Conservation (phyloP, 1,140 invertebrate species). For the Steinernema khuongi region DNA sequence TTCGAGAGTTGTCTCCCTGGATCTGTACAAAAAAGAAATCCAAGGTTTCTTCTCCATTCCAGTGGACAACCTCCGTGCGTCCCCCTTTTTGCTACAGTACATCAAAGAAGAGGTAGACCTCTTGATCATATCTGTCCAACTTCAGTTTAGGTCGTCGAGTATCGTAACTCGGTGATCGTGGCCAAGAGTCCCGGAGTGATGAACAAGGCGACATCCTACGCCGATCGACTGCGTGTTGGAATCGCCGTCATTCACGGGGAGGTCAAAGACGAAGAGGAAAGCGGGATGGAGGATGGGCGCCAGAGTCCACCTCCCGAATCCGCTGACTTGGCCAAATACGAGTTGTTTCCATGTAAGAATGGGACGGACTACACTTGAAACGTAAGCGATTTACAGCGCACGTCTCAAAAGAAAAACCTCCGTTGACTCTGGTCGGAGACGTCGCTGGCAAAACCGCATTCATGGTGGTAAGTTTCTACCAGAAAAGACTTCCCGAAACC, state of each 20-base stretch:
- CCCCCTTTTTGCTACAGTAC: conserved; percentile 93
- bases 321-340: conserved; percentile 19
- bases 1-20: conserved; percentile 72
- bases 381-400: conserved; percentile 61
- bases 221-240: conserved; percentile 75
- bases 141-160: conserved; percentile 89
- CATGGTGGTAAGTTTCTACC: conserved; percentile 69
- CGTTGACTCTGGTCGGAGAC: conserved; percentile 95
- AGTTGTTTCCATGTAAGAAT: conserved; percentile 30
- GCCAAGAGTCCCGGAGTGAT: conserved; percentile 93
- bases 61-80: conserved; percentile 94
- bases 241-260: conserved; percentile 97
- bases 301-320: conserved; percentile 63
- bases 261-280: conserved; percentile 61
- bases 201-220: conserved; percentile 94
- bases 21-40: conserved; percentile 97
- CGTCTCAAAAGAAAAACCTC: conserved; percentile 92
- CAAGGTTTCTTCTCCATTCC: conserved; percentile 99
- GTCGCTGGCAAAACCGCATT: conserved; percentile 94
- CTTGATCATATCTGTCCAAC: not conserved
- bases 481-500: not conserved
- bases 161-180: conserved; percentile 96
- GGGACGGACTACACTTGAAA: not conserved
- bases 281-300: conserved; percentile 60
- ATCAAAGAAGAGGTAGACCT: conserved; percentile 65